phyloP scores from a whole-genome alignment of 2,888 invertebrate species.

The Eupsilia transversa region DNA sequence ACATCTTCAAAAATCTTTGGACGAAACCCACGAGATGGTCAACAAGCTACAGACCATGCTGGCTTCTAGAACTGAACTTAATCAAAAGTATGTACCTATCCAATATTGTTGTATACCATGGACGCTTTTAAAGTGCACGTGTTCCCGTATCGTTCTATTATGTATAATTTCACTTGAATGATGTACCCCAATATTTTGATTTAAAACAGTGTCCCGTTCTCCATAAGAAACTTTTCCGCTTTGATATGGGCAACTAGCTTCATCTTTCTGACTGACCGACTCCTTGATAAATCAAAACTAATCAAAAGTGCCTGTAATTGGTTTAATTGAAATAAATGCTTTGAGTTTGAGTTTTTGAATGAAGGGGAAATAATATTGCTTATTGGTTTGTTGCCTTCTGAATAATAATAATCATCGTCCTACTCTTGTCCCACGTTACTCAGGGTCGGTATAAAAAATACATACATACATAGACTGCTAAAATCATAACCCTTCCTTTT shows the following conservation, averaged over 20 bases:
- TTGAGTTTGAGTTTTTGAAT: neutral
- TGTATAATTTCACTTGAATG: neutral
- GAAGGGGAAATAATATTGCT: neutral
- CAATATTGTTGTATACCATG: neutral
- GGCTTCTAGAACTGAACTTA: slow-evolving; percentile 81
- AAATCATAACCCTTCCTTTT: too few species aligned
- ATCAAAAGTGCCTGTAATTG: neutral
- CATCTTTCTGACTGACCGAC: neutral
- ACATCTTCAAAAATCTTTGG: slow-evolving; percentile 84
- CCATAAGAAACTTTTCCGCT: neutral
- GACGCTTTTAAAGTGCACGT: neutral
- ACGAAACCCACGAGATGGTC: slow-evolving; percentile 87
- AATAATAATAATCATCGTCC: neutral
- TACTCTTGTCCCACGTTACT: neutral
- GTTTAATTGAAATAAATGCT: neutral
- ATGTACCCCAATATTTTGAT: neutral
- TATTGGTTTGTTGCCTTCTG: neutral
- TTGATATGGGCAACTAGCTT: neutral
- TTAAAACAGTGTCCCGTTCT: neutral
- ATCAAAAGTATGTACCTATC: slow-evolving; percentile 82
- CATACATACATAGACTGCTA: too few species aligned
- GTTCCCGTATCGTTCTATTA: neutral
- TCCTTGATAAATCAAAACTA: neutral
- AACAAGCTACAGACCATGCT: slow-evolving; percentile 83
- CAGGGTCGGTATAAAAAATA: too few species aligned